Evolutionary conservation across 37 sponge, comb jelly and placozoan genomes (phyloP).

Genomic region (Ianthella basta): DNA sequence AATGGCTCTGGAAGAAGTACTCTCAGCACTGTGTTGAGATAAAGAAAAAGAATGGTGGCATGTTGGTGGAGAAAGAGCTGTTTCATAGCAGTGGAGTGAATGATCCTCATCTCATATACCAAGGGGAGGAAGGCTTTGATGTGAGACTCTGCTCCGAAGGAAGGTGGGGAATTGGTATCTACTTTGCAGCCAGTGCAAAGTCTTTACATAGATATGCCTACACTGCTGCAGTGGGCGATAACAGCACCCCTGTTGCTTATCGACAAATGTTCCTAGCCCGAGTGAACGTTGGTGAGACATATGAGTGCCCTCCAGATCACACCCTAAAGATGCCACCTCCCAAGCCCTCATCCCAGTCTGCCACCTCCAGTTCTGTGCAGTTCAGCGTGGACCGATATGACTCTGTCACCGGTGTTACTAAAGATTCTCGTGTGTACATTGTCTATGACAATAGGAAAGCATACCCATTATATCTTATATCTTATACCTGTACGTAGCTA

Average conservation of each 20-base stretch:
- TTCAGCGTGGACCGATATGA: constrained; percentile 40
- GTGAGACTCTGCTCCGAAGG: constrained; percentile 24
- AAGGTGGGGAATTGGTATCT: constrained; percentile 38
- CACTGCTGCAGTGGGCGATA: background rate
- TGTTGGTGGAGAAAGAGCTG: background rate
- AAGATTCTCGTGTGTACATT: constrained; percentile 45
- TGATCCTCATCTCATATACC: constrained; percentile 20
- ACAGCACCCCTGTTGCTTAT: background rate
- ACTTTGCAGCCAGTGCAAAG: constrained; percentile 47
- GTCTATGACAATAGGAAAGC: constrained; percentile 51
- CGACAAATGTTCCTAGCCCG: constrained; percentile 52
- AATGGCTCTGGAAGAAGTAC: constrained; percentile 38
- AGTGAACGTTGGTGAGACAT: constrained; percentile 49
- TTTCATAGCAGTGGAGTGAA: constrained; percentile 27
- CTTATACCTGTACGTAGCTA: constrained; percentile 7
- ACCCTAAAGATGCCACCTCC: constrained; percentile 51
- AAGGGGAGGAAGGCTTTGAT: constrained; percentile 45
- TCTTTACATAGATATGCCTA: constrained; percentile 23
- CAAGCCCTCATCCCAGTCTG: constrained; percentile 5
- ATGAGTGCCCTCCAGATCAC: constrained; percentile 27
- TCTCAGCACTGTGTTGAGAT: constrained; percentile 21
- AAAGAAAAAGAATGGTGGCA: background rate
- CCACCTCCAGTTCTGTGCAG: background rate
- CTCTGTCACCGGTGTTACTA: constrained; percentile 46
- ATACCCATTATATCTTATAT: constrained; percentile 59